A percentile compares a stretch with the other conserved stretches of the same genome.
These are phyloP conservation scores for Sardina pilchardus DNA, from an alignment of 2,113 vertebrate genomes.

Conservation along the genomic window DNA sequence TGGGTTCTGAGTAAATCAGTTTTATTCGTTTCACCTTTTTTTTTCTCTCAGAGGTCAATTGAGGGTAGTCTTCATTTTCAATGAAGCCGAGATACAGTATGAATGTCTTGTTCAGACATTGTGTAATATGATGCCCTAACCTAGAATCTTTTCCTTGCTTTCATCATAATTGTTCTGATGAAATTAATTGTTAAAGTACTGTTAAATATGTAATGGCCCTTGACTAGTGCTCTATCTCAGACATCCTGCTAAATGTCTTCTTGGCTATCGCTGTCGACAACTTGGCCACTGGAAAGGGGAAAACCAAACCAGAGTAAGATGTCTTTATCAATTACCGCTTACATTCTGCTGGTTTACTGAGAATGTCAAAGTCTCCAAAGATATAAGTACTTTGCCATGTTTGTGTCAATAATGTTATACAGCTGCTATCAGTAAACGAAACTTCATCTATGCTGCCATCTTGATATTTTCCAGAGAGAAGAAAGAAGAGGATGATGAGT, in stretches of 20 bases:
- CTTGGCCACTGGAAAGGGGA: slow-evolving; percentile 67
- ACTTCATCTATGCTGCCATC: background rate
- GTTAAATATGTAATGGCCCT: slow-evolving; percentile 32
- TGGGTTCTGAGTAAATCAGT: too few relatives aligned
- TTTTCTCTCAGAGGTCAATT: too few relatives aligned
- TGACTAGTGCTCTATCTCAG: slow-evolving; percentile 51
- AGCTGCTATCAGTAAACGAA: background rate
- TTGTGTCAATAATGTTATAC: background rate
- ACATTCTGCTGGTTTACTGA: background rate
- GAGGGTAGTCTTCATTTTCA: too few relatives aligned
- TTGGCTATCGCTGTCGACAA: slow-evolving; percentile 78
- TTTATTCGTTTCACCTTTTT: too few relatives aligned
- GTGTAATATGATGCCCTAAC: too few relatives aligned
- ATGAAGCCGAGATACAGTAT: too few relatives aligned
- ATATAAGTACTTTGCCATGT: too few relatives aligned
- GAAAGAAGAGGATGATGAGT: slow-evolving; percentile 49
- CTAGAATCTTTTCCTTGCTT: too few relatives aligned
- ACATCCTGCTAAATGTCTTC: slow-evolving; percentile 77
- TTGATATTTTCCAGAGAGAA: slow-evolving; percentile 42
- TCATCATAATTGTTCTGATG: background rate
- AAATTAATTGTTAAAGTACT: background rate
- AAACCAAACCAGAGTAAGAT: slow-evolving; percentile 69
- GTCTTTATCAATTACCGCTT: background rate
- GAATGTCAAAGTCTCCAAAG: background rate
- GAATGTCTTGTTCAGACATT: too few relatives aligned